Evolutionary conservation across 92 coral and sea anemone species (phyloP).

Genomic region (Epizoanthus stellaris): DNA sequence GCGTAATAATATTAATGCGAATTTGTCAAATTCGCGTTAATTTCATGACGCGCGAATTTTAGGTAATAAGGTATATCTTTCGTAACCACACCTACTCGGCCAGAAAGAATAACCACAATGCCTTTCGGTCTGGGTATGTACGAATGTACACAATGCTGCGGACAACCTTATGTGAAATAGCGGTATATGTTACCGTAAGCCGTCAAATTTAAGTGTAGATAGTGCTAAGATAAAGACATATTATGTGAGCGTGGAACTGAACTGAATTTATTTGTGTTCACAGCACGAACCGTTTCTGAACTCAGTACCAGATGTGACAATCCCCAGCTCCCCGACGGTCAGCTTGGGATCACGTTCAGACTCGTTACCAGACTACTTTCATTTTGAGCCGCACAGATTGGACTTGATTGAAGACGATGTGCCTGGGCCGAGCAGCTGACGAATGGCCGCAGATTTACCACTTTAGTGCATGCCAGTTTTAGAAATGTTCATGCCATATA

Average conservation of each 20-base stretch:
- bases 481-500: background rate
- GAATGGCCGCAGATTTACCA: background rate
- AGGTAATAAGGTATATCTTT: too few relatives aligned
- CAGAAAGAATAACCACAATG: background rate
- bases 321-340: conserved; percentile 66
- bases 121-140: too few relatives aligned
- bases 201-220: background rate
- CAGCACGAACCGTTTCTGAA: conserved; percentile 35
- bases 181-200: too few relatives aligned
- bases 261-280: background rate
- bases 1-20: too few relatives aligned
- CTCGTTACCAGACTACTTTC: conserved; percentile 46
- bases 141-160: too few relatives aligned
- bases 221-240: background rate
- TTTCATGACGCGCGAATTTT: too few relatives aligned
- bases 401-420: conserved; percentile 36
- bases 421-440: conserved; percentile 36
- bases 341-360: conserved; percentile 41
- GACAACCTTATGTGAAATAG: too few relatives aligned
- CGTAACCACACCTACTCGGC: background rate
- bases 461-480: background rate
- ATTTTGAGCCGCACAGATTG: conserved; percentile 25
- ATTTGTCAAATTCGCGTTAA: too few relatives aligned
- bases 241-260: background rate
- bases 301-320: conserved; percentile 71